Evolutionary conservation across 2,797 vertebrate species (phyloP).

Genomic region (Neoniphon sammara): DNA sequence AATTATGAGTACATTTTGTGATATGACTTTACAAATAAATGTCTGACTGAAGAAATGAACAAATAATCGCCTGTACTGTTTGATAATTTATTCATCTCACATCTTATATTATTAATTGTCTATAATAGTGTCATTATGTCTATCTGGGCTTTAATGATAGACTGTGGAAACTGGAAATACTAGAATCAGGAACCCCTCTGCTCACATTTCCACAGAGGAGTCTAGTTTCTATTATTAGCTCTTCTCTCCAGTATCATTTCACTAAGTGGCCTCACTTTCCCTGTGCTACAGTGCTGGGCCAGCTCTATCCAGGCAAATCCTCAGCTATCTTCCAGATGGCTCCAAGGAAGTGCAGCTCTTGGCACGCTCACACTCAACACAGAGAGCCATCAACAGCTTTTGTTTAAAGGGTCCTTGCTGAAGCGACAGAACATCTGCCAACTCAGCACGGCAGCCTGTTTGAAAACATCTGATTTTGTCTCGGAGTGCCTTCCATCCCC

Average conservation of each 20-base stretch:
- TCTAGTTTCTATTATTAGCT: constrained; percentile 15
- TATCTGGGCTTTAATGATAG: constrained; percentile 7
- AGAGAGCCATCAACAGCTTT: constrained; percentile 67
- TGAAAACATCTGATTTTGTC: constrained; percentile 73
- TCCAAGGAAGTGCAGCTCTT: constrained; percentile 63
- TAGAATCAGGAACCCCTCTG: constrained; percentile 2
- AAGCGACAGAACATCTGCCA: constrained; percentile 76
- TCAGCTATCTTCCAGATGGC: constrained; percentile 67
- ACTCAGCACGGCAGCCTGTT: constrained; percentile 61
- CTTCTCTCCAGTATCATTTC: constrained; percentile 41
- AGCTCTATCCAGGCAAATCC: constrained; percentile 42
- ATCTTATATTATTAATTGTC: not conserved
- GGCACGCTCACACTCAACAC: constrained; percentile 40
- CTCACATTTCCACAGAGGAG: constrained; percentile 4
- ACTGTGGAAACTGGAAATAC: constrained; percentile 25
- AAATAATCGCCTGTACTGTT: too few species aligned
- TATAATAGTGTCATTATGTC: not conserved
- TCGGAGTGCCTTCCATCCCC: constrained; percentile 50
- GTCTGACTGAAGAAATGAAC: not conserved
- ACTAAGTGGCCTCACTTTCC: constrained; percentile 38
- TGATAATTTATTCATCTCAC: not conserved
- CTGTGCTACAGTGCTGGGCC: constrained; percentile 15
- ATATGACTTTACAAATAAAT: too few species aligned
- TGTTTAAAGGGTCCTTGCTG: constrained; percentile 62
- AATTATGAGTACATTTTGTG: not conserved